These are phyloP conservation scores for Gryllus longicercus DNA, from an alignment of 2,888 invertebrate genomes.

Conservation along the genomic window DNA sequence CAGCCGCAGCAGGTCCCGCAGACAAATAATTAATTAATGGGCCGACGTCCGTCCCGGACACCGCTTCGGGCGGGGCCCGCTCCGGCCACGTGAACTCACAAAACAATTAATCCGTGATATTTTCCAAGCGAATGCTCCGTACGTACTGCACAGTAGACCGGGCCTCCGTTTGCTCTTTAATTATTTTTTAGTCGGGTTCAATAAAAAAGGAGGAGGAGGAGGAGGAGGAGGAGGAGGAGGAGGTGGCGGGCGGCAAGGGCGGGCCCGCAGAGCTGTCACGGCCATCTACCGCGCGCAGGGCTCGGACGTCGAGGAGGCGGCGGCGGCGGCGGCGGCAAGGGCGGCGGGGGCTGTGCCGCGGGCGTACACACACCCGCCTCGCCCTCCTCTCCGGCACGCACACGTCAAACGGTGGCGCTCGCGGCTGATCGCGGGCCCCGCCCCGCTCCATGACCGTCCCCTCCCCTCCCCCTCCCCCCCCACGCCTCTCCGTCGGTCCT, in stretches of 20 bases:
- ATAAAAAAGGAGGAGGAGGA: not conserved
- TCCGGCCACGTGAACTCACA: constrained; percentile 7
- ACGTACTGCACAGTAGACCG: not conserved
- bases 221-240: not conserved
- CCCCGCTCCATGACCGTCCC: not conserved
- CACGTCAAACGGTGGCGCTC: not conserved
- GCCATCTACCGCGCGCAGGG: not conserved
- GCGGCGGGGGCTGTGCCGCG: not conserved
- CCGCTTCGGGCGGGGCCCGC: not conserved
- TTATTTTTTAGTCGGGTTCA: constrained; percentile 17
- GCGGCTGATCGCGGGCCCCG: not conserved
- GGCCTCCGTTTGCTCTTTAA: constrained; percentile 8
- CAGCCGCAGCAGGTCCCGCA: constrained; percentile 6
- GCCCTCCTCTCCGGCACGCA: not conserved
- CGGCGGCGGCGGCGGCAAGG: not conserved
- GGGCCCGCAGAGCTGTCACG: constrained; percentile 3
- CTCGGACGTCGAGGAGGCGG: not conserved
- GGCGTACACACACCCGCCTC: not conserved
- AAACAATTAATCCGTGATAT: constrained; percentile 17
- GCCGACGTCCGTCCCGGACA: not conserved
- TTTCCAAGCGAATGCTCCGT: constrained; percentile 10
- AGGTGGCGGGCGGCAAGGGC: not conserved
- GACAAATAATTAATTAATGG: constrained; percentile 17
- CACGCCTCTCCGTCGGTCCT: not conserved
- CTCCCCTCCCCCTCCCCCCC: not conserved